Evolutionary conservation across 2,888 invertebrate genomes (phyloP), one percentile per base, ranked within the genome.

Genomic region (Drosophila dives): DNA sequence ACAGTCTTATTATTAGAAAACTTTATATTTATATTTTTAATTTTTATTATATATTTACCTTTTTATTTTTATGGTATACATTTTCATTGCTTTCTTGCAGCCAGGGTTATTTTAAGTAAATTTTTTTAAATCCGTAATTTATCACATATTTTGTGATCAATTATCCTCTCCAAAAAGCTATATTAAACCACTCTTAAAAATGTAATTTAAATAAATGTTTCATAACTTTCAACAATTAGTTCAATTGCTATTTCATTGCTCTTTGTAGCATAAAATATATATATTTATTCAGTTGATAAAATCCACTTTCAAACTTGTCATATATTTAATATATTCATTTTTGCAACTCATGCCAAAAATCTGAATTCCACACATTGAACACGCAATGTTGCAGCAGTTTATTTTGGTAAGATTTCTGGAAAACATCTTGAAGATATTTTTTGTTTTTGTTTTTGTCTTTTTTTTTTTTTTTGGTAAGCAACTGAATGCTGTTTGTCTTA

Each of bases 351-450:
- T 64, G 26, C 11, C 11, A 32, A 55, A 64, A 56, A 51, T 48
- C 45, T n/a, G 45, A 56, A 62, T 62, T n/a, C 49, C 53, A 10
- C 23, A 40, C 33, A 36, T 51, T 29, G 49, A 34, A 55, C 38
- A 17, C 11, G 29, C 23, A 23, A 69, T 53, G 56, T 17, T 26
- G 45, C 50, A 59, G 48, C 58, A 54, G 17, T 56, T 60, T 40
- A 50, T 23, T 23, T 33, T 64, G 64, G 50, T 48, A 29, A 49
- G 26, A 34, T 55, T 53, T 63, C 66, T 60, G 51, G 66, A 66
- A 64, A 72, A 63, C 50, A 63, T 68, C 50, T 64, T 68, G 17
- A 56, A 45, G 63, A 62, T 64, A 59, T 73, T 62, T 65, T 29
- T 29, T 8, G 7, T 45, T 23, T 23, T 8, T 15, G 15, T 23